Evolutionary conservation across 2,797 vertebrate genomes (phyloP), one percentile per base, ranked within the genome.

Genomic region (Crypturellus tataupa): DNA sequence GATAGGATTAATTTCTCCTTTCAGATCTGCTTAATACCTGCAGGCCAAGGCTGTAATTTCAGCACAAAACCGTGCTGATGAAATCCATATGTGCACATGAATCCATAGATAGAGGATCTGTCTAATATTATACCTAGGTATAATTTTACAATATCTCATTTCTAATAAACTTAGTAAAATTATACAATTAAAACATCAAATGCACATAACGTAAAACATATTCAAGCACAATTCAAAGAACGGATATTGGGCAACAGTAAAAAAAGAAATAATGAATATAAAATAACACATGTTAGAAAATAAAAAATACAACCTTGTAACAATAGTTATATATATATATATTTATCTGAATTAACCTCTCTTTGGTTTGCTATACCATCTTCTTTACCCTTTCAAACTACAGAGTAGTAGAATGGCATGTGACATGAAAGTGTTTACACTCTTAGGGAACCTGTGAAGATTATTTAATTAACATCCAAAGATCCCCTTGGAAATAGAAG

Each of bases 41-140:
- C 12, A 64, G 27, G 15, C 11, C 27, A 55, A 63, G 13, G 49
- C 49, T 51, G 49, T 9, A 51, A 51, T 59, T 44, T 60, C 68
- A 65, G 21, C 1, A 1, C 21, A 44, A n/a, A n/a, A 15, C 25
- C 35, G 1, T 9, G 25, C 24, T 18, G 13, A 9, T 40, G 9
- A 40, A 25, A 29, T 51, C 27, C 51, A 58, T 40, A 35, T 25
- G 24, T 42, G 6, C 16, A 42, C 3, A 49, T 21, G 20, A 25
- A 72, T 37, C 20, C 35, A 19, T 65, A 73, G 68, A 24, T 44
- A 44, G 15, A 44, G 42, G 42, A 44, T 44, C 42, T 44, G 16
- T 44, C 42, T 59, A 13, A 51, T 33, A 33, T 71, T 29, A 46
- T 49, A 55, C 6, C 51, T 20, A 59, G 6, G 3, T 40, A 18